Evolutionary conservation across 2,888 invertebrate species (phyloP), one percentile per base, ranked within the genome.

Genomic region (Melinaea menophilus): DNA sequence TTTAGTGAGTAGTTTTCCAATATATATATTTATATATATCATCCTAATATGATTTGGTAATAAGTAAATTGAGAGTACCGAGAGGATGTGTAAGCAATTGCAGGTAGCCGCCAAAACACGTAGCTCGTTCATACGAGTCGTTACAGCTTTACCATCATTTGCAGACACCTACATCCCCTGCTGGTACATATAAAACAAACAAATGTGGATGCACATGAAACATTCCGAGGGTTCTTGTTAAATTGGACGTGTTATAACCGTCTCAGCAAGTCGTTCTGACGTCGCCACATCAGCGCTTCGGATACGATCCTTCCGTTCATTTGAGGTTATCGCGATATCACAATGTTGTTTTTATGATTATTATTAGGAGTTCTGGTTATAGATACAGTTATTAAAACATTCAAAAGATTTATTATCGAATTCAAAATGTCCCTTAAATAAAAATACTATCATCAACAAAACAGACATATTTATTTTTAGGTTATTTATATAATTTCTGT

Each of bases 51-150:
- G 37, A 41, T 41, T 41, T 9, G 41, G 41, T 41, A 67, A 61
- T 65, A 69, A 57, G 58, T 65, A 58, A 64, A 65, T 67, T 72
- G 71, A 71, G 60, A 66, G 67, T 68, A 68, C 66, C 75, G 69
- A 72, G 73, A 71, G 74, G 76, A 79, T 76, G 79, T 82, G 81
- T 81, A 82, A 85, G 77, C 82, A 83, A 86, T 84, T 85, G 82
- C 70, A 77, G 76, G 78, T 67, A 80, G 79, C 82, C 85, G 85
- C 86, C 86, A 87, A 86, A 88, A 87, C 88, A 89, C 88, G 88
- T 88, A 85, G 75, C 82, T 81, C 83, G 85, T 86, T 88, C 85
- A 86, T 83, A 85, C 76, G 72, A 73, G 77, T 84, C 81, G 84
- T 86, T 85, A 84, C 76, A 77, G 73, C 69, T 68, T 55, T 72